These are phyloP conservation scores for Todiramphus saurophagus DNA, from an alignment of 2,113 vertebrate genomes.

Conservation along the genomic window DNA sequence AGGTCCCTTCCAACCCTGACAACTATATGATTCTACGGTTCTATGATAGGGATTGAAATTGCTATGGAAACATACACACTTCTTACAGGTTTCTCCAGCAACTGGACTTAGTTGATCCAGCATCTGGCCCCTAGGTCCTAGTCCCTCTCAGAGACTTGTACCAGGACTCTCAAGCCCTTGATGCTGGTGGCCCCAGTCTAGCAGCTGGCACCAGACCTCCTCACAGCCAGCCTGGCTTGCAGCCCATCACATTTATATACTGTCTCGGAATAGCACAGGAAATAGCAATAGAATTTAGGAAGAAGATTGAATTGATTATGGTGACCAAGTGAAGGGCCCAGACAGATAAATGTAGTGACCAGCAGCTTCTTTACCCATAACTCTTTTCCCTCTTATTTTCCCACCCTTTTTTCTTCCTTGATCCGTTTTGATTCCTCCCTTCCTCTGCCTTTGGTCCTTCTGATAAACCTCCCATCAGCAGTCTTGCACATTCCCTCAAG, in stretches of 20 bases:
- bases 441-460: background rate
- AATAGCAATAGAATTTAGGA: background rate
- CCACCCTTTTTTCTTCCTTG: background rate
- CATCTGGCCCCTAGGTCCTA: background rate
- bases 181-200: background rate
- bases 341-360: background rate
- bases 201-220: background rate
- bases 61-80: background rate
- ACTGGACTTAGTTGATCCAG: background rate
- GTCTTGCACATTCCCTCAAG: background rate
- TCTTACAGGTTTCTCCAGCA: background rate
- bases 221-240: background rate
- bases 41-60: background rate
- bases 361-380: background rate
- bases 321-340: background rate
- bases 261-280: background rate
- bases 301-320: background rate
- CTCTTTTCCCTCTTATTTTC: background rate
- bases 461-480: background rate
- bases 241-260: accelerated
- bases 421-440: background rate
- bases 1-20: too few relatives aligned
- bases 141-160: background rate
- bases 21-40: too few relatives aligned
- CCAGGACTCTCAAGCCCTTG: background rate